Conservation (phyloP, 1,140 invertebrate species). For the Cotesia chilonis region DNA sequence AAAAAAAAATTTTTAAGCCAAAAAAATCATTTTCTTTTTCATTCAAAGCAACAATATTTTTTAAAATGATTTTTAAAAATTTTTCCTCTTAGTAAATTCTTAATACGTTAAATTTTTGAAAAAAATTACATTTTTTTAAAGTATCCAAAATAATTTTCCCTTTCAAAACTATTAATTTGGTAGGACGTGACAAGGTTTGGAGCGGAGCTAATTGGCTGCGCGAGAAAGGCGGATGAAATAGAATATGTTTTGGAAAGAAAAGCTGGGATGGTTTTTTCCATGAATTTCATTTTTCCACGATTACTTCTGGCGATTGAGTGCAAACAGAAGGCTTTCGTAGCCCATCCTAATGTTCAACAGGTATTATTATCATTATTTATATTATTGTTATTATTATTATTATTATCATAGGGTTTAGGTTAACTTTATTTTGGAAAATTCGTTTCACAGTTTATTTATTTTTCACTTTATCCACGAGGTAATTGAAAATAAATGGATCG, state of each 20-base stretch:
- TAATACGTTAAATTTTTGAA: too few relatives aligned
- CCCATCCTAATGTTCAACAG: constrained; percentile 79
- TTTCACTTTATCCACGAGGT: constrained; percentile 29
- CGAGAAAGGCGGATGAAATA: constrained; percentile 74
- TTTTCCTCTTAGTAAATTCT: too few relatives aligned
- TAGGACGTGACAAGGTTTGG: constrained; percentile 46
- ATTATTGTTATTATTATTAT: too few relatives aligned
- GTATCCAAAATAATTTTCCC: too few relatives aligned
- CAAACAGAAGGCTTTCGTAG: constrained; percentile 79
- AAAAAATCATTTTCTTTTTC: too few relatives aligned
- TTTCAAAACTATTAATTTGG: too few relatives aligned
- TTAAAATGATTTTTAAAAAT: too few relatives aligned
- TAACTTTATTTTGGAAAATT: too few relatives aligned
- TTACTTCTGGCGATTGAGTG: constrained; percentile 76
- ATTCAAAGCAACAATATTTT: too few relatives aligned
- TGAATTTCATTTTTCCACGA: constrained; percentile 67
- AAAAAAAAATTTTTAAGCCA: too few relatives aligned
- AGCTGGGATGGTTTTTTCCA: constrained; percentile 54
- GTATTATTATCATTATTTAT: constrained; percentile 46
- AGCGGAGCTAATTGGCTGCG: constrained; percentile 60
- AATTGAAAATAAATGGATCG: constrained; percentile 64
- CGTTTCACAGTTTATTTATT: constrained; percentile 1
- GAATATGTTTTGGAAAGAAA: constrained; percentile 71
- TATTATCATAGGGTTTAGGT: too few relatives aligned
- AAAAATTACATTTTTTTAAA: too few relatives aligned